Conservation (phyloP, 2,113 vertebrate genomes). For the Fukomys damarensis region DNA sequence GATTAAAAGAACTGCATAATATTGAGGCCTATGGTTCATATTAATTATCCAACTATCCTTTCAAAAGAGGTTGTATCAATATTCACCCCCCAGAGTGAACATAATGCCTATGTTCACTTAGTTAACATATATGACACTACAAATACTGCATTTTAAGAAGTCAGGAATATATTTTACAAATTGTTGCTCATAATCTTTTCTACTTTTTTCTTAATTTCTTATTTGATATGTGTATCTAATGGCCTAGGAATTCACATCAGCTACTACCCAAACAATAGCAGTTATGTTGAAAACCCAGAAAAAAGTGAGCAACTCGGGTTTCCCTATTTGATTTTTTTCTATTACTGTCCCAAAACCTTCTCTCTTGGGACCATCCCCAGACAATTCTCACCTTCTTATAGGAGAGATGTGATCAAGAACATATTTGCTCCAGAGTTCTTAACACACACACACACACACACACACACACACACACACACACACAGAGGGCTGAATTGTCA, state of each 20-base stretch:
- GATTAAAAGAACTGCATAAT: conserved; percentile 13
- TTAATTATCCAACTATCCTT: not conserved
- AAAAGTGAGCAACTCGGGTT: conserved; percentile 13
- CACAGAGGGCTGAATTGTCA: conserved; percentile 13
- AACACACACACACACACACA: not conserved
- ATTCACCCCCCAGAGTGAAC: not conserved
- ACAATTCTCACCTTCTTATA: conserved; percentile 8
- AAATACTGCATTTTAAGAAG: not conserved
- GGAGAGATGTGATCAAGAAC: conserved; percentile 51
- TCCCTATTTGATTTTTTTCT: not conserved
- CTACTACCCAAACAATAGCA: not conserved
- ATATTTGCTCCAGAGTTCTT: conserved; percentile 28
- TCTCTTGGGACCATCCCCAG: not conserved
- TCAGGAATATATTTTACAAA: conserved; percentile 7
- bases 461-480: not conserved
- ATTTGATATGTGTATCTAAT: conserved; percentile 46
- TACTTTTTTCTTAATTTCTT: conserved; percentile 36
- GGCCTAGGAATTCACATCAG: not conserved
- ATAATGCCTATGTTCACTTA: not conserved
- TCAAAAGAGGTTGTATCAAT: not conserved
- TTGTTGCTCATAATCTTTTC: not conserved
- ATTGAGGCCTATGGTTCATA: not conserved
- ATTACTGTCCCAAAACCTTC: not conserved
- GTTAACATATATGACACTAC: not conserved
- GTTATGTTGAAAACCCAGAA: conserved; percentile 10